phyloP scores from a whole-genome alignment of 2,888 invertebrate species.

The Drosophila prostipennis region DNA sequence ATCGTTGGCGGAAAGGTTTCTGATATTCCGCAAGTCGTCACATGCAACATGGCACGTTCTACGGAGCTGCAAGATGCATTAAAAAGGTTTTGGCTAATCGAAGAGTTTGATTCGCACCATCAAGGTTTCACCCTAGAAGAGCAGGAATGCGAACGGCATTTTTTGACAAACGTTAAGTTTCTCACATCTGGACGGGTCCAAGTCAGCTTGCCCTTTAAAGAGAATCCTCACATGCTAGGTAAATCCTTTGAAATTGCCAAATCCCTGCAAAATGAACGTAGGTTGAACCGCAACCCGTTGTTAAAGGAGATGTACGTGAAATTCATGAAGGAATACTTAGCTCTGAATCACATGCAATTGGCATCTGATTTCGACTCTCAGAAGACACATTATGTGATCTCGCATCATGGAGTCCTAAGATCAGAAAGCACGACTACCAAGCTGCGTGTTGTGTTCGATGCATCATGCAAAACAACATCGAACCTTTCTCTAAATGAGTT shows the following conservation, averaged over 20 bases:
- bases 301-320: too few species aligned
- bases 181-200: background rate
- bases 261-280: too few species aligned
- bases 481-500: background rate
- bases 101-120: too few species aligned
- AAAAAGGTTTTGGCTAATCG: too few species aligned
- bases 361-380: background rate
- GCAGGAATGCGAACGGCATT: background rate
- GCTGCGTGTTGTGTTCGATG: background rate
- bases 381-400: background rate
- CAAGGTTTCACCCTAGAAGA: background rate
- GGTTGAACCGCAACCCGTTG: too few species aligned
- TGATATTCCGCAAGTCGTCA: background rate
- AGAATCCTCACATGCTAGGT: too few species aligned
- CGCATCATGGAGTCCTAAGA: background rate
- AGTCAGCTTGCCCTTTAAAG: too few species aligned
- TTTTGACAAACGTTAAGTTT: background rate
- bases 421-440: background rate
- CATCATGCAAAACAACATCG: background rate
- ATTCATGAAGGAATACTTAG: background rate
- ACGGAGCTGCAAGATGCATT: background rate
- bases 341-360: background rate
- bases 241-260: too few species aligned
- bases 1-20: background rate
- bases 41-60: background rate